These are phyloP conservation scores for Phalloptychus januarius DNA, from an alignment of 2,797 vertebrate genomes.

Conservation along the genomic window DNA sequence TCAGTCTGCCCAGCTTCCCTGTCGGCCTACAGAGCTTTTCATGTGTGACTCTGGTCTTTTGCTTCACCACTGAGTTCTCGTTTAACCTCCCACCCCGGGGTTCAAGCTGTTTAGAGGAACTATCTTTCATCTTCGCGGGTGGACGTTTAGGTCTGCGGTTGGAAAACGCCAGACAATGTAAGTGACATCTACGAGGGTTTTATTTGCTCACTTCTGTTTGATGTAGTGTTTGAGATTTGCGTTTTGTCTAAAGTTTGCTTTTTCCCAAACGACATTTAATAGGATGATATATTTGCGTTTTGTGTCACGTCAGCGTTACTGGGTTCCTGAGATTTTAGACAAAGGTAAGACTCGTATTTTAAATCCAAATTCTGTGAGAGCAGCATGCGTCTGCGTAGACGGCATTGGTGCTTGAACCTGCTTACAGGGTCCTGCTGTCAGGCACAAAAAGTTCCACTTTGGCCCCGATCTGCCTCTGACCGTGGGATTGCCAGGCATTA, in stretches of 20 bases:
- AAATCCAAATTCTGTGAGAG: constrained; percentile 13
- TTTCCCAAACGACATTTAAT: background rate
- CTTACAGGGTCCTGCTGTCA: constrained; percentile 65
- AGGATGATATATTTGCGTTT: background rate
- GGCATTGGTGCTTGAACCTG: constrained; percentile 43
- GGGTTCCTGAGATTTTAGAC: constrained; percentile 62
- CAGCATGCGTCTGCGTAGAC: constrained; percentile 21
- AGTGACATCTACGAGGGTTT: constrained; percentile 16
- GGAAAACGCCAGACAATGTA: constrained; percentile 40
- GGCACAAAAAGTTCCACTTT: constrained; percentile 75
- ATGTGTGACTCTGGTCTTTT: constrained; percentile 68
- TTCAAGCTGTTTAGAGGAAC: constrained; percentile 58
- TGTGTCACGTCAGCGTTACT: constrained; percentile 38
- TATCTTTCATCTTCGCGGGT: constrained; percentile 68
- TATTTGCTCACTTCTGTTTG: constrained; percentile 7
- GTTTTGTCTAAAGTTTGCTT: background rate
- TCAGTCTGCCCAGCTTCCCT: constrained; percentile 72
- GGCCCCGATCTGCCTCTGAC: constrained; percentile 47
- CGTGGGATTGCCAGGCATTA: constrained; percentile 45
- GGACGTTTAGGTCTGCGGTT: constrained; percentile 45
- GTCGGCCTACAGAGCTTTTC: constrained; percentile 72
- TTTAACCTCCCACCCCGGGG: constrained; percentile 62
- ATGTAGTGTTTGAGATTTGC: constrained; percentile 2
- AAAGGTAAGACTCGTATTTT: constrained; percentile 40
- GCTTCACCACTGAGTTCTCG: constrained; percentile 62